These are phyloP conservation scores for Campylomormyrus numenius DNA, from an alignment of 2,113 vertebrate genomes.

Conservation along the genomic window DNA sequence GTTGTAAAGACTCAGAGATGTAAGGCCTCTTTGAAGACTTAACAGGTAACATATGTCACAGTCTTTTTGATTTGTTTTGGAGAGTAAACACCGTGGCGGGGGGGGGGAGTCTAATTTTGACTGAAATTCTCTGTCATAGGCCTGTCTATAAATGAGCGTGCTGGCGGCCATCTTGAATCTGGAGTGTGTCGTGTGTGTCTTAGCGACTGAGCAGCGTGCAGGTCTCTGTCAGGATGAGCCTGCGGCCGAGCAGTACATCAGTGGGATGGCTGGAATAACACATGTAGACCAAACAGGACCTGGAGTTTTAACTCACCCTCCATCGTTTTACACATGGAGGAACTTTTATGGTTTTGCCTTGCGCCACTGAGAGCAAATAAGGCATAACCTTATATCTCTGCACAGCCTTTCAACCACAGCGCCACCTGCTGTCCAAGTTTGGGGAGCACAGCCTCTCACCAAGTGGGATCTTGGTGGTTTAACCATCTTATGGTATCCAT, in stretches of 20 bases:
- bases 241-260: neutral
- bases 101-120: neutral
- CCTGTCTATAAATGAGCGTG: neutral
- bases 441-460: neutral
- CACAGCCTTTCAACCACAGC: neutral
- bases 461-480: neutral
- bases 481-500: neutral
- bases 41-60: neutral
- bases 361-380: neutral
- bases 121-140: no score
- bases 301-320: no score
- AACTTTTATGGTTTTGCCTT: neutral
- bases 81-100: neutral
- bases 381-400: neutral
- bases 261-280: neutral
- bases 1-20: neutral
- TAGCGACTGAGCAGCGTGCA: neutral
- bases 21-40: neutral
- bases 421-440: neutral
- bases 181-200: neutral
- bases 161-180: conserved; percentile 8
- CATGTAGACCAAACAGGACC: no score
- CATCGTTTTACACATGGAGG: neutral
- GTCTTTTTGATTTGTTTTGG: neutral
- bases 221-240: neutral